Evolutionary conservation across 2,888 invertebrate species (phyloP).

Genomic region (Monopis laevigella): DNA sequence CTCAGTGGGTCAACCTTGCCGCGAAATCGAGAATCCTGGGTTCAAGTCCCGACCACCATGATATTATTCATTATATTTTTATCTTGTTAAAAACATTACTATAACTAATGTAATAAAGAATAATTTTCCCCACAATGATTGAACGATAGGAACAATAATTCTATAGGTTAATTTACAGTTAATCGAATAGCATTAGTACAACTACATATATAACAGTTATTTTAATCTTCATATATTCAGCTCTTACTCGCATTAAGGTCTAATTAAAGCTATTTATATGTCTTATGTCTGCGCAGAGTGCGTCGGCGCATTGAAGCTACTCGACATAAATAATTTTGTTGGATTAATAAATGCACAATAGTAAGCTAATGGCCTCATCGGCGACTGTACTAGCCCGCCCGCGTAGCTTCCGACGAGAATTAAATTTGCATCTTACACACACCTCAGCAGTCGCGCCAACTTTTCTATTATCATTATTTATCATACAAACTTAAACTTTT

Average conservation of each 20-base stretch:
- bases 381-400: constrained; percentile 38
- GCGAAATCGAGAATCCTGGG: too few relatives aligned
- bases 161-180: too few relatives aligned
- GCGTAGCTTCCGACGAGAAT: constrained; percentile 41
- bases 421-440: constrained; percentile 57
- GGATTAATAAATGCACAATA: constrained; percentile 59
- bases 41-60: too few relatives aligned
- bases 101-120: too few relatives aligned
- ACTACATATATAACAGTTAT: not conserved
- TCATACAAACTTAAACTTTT: too few relatives aligned
- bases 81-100: too few relatives aligned
- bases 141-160: too few relatives aligned
- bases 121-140: too few relatives aligned
- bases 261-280: constrained; percentile 58
- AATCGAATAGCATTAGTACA: constrained; percentile 18
- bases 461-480: too few relatives aligned
- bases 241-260: constrained; percentile 51
- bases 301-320: constrained; percentile 29
- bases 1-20: too few relatives aligned
- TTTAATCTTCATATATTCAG: constrained; percentile 8
- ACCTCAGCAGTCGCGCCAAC: too few relatives aligned
- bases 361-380: constrained; percentile 45
- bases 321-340: constrained; percentile 51
- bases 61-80: too few relatives aligned
- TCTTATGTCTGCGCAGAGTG: constrained; percentile 30